phyloP scores from a whole-genome alignment of 2,113 vertebrate species.

The Aix galericulata region DNA sequence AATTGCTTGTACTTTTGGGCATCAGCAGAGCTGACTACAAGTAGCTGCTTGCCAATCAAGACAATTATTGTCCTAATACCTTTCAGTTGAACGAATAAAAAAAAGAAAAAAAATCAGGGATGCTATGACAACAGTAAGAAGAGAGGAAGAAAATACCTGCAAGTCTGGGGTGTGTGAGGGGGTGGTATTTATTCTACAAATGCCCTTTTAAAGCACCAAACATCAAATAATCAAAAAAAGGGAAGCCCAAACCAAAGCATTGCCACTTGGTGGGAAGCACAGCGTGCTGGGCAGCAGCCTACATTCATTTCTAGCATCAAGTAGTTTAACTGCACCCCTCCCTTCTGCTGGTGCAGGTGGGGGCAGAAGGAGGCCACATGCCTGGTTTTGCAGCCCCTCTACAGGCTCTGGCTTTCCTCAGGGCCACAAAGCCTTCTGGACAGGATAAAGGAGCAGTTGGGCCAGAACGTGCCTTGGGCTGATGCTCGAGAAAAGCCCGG shows the following conservation, averaged over 20 bases:
- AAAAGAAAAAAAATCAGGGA: neutral
- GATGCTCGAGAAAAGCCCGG: neutral
- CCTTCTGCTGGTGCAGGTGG: neutral
- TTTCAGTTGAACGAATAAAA: neutral
- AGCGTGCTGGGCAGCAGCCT: rapidly evolving
- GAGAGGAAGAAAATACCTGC: neutral
- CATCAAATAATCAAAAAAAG: neutral
- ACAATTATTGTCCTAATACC: neutral
- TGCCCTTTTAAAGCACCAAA: neutral
- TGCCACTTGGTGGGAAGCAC: neutral
- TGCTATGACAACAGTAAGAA: neutral
- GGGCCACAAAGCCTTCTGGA: neutral
- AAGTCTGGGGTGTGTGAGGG: neutral
- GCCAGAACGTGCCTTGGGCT: neutral
- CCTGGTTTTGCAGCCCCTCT: neutral
- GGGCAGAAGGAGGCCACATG: neutral
- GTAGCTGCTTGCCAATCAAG: neutral
- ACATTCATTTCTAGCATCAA: neutral
- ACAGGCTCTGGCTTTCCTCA: neutral
- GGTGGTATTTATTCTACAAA: neutral
- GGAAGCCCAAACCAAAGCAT: neutral
- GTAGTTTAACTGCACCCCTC: neutral
- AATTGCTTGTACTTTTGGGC: neutral
- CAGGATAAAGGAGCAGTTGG: neutral
- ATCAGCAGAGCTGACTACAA: conserved; percentile 2